These are phyloP conservation scores for Hippocampus kuda DNA, from an alignment of 2,797 vertebrate species.

Conservation along the genomic window DNA sequence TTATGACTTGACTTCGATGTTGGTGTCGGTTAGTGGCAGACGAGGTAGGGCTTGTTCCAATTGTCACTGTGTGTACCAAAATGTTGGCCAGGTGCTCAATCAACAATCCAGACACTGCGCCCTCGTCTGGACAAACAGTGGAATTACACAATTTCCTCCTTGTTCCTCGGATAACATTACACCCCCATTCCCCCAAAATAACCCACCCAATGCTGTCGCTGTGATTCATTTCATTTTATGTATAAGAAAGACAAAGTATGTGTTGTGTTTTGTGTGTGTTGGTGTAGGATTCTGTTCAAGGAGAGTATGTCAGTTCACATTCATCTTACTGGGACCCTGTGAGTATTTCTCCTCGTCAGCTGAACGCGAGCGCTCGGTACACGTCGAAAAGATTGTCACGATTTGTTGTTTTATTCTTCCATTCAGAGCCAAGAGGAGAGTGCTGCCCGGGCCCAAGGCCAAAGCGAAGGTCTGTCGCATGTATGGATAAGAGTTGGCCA, in stretches of 20 bases:
- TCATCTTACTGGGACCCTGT: conserved; percentile 94
- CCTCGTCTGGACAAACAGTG: no score
- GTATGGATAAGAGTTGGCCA: background rate
- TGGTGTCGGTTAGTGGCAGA: no score
- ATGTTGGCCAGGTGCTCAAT: no score
- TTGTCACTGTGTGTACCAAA: no score
- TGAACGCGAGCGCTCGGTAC: background rate
- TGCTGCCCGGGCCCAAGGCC: conserved; percentile 80
- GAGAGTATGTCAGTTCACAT: conserved; percentile 90
- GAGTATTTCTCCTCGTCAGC: conserved; percentile 56
- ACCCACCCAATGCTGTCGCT: no score
- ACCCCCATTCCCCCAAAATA: no score
- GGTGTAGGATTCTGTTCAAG: conserved; percentile 86
- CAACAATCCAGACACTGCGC: no score
- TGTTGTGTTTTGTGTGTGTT: conserved; percentile 23
- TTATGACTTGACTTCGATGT: no score
- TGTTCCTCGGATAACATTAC: no score
- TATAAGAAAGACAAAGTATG: background rate
- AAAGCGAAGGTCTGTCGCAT: conserved; percentile 78
- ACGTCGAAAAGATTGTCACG: background rate
- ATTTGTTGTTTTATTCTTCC: conserved; percentile 17
- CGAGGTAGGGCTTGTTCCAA: no score
- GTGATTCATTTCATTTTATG: background rate
- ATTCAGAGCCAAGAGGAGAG: conserved; percentile 82
- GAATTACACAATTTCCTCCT: no score